These are phyloP conservation scores for Cistogaster globosa DNA, from an alignment of 2,888 invertebrate species.

Conservation along the genomic window DNA sequence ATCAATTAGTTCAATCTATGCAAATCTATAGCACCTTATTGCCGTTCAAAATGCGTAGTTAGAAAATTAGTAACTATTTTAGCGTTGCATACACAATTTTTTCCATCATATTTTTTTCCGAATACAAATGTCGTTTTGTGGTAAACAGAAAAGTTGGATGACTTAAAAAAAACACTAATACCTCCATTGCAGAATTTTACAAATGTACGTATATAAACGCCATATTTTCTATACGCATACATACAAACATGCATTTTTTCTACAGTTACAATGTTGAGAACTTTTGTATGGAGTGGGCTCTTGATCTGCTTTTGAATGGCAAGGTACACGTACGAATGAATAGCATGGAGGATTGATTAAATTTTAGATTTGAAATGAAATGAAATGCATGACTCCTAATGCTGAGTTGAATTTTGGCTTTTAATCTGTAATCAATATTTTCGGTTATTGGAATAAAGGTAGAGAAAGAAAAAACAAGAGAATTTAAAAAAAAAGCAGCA, in stretches of 20 bases:
- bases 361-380: constrained; percentile 48
- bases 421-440: constrained; percentile 78
- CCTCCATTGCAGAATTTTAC: constrained; percentile 42
- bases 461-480: neutral
- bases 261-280: neutral
- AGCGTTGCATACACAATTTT: constrained; percentile 41
- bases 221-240: constrained; percentile 10
- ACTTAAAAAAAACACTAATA: constrained; percentile 42
- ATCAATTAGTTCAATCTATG: too few species aligned
- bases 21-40: neutral
- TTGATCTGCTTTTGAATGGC: neutral
- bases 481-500: neutral
- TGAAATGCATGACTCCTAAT: constrained; percentile 14
- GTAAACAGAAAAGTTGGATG: constrained; percentile 28
- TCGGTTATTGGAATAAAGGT: constrained; percentile 76
- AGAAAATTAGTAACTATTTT: constrained; percentile 16
- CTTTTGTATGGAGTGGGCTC: neutral
- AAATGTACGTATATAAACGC: neutral
- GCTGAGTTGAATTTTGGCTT: constrained; percentile 65
- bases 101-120: constrained; percentile 27
- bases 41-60: neutral
- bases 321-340: too few species aligned
- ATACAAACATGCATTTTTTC: neutral
- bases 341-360: constrained; percentile 6
- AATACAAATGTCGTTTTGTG: constrained; percentile 68